Base-by-base conservation (phyloP, 2,888 invertebrate genomes). In the Stenotaenia linearis region DNA sequence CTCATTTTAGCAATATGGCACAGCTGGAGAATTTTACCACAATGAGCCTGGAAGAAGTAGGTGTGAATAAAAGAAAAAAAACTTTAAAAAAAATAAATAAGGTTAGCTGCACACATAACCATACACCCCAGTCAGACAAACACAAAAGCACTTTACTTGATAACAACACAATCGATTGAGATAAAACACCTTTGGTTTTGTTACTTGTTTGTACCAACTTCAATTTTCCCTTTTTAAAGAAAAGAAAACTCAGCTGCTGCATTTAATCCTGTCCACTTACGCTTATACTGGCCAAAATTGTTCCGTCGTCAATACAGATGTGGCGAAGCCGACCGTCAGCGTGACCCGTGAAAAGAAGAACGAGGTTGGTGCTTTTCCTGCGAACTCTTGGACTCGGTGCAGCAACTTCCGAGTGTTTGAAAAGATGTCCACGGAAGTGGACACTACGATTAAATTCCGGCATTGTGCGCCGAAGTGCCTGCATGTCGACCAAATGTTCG, bases 151-250 rank as follows among this genome's bases (percentile, higher is more conserved):
- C 56, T 56, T 23, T 18, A 56, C 56, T 56, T 56, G 56, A 56
- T 56, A 56, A 56, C 56, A 56, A 56, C 56, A 56, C 56, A 56
- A 56, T 56, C 56, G 56, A 56, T 56, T 56, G 56, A 56, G 23
- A 23, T 18, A 21, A 56, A 56, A 56, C 21, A 56, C 18, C 56
- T 56, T 56, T 56, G 56, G 21, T n/a, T n/a, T n/a, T n/a, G n/a
- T n/a, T n/a, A n/a, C n/a, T 18, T 56, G 56, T 56, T 56, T 23
- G 23, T 21, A 56, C 18, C 56, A 56, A 56, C 56, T 56, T 56
- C 21, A 56, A 56, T 18, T 56, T 56, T 56, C 21, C 9, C 18
- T 23, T 56, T 23, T 6, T 50, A 50, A n/a, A 50, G n/a, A 18
- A 21, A 50, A 50, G 10, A 0, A n/a, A 18, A 56, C 56, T 2